Base-by-base conservation (phyloP, 2,113 vertebrate species). In the Larimichthys polyactis region DNA sequence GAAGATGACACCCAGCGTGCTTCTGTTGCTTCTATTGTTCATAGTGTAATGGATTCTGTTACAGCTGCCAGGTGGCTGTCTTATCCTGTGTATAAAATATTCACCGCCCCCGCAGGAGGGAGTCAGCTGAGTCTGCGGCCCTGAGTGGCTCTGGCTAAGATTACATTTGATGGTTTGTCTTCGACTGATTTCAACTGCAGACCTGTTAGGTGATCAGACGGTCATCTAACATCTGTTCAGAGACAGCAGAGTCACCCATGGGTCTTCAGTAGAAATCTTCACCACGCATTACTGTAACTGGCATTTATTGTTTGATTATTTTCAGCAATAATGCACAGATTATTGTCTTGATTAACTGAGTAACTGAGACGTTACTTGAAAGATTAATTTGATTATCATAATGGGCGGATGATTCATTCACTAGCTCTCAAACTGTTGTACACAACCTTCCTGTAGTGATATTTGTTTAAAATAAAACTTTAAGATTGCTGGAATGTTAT, bases 61-160 rank as follows among this genome's bases (percentile, higher is more conserved):
- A 75, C 82, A 52, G 78, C 71, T 70, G 74, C 72, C 84, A 86
- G 87, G 54, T 78, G 78, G 73, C 62, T 49, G 49, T 81, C 66
- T 91, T 76, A 46, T 73, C 73, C 65, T 4, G 22, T 64, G 48
- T 87, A 93, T 95, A 46, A 95, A 95, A 94, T 92, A 95, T 95
- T 95, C 71, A 94, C 65, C 4, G 52, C 87, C 60, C 60, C 77
- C 73, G 71, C 73, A 54, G 87, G 79, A 67, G 90, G 81, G 69
- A 71, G 75, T 62, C 64, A 19, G 83, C 74, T 65, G 85, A 73
- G 62, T 71, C 46, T 51, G 79, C 75, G 51, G 20, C 73, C 76
- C 29, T 9, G 3, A 29, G 32, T 16, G 22, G 29, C 58, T 0
- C 0, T 19, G 85, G 49, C 20, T 86, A 73, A 43, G 24, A 58